Conservation (phyloP, 2,113 vertebrate genomes). For the Clarias gariepinus region DNA sequence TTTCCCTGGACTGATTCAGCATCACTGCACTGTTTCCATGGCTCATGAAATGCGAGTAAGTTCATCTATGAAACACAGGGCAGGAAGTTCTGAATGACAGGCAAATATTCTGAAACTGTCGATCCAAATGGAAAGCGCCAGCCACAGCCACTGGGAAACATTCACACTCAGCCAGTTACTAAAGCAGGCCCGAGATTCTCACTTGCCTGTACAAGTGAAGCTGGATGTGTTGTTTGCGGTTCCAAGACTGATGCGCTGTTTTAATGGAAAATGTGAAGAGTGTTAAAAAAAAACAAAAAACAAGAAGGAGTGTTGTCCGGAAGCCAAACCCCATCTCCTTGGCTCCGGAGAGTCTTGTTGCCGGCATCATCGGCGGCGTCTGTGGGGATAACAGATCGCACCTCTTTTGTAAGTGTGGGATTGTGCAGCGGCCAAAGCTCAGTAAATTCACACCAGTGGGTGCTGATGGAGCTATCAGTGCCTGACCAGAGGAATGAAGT, state of each 20-base stretch:
- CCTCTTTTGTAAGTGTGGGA: conserved; percentile 48
- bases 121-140: conserved; percentile 17
- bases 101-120: conserved; percentile 23
- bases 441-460: conserved; percentile 45
- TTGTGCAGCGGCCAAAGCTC: conserved; percentile 43
- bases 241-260: conserved; percentile 26
- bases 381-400: conserved; percentile 50
- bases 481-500: conserved; percentile 6
- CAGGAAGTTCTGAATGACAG: conserved; percentile 28
- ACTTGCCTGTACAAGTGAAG: conserved; percentile 8
- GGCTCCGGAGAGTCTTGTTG: conserved; percentile 42
- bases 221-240: conserved; percentile 27
- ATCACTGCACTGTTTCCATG: not conserved
- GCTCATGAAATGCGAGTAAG: not conserved
- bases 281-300: conserved; percentile 3
- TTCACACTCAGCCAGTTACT: not conserved
- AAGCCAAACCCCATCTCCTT: conserved; percentile 48
- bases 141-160: conserved; percentile 13
- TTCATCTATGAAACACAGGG: conserved; percentile 13
- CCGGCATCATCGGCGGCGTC: conserved; percentile 40
- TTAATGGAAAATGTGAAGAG: conserved; percentile 24
- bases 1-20: not conserved
- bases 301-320: conserved; percentile 12
- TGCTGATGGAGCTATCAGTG: not conserved
- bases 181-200: not conserved